Evolutionary conservation across 2,797 vertebrate genomes (phyloP).

Genomic region (Onychomys leucogaster): DNA sequence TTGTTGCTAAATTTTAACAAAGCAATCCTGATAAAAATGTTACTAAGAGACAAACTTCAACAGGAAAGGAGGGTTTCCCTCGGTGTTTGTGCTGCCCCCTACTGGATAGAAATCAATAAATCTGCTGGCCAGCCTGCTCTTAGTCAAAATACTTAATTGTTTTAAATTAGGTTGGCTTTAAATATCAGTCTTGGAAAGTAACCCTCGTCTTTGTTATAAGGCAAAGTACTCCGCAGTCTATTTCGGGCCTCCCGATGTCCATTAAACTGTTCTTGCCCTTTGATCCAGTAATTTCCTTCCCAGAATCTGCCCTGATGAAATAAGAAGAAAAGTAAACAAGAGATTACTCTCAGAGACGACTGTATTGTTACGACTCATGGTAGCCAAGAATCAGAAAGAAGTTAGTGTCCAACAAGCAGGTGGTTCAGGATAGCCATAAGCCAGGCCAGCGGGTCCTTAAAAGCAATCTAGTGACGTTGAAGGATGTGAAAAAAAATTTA

Average conservation of each 20-base stretch:
- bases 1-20: constrained; percentile 68
- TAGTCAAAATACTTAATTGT: not conserved
- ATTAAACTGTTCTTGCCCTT: constrained; percentile 18
- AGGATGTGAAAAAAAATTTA: not conserved
- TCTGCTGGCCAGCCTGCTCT: not conserved
- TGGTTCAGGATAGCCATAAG: not conserved
- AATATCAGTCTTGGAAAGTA: constrained; percentile 27
- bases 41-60: not conserved
- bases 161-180: constrained; percentile 45
- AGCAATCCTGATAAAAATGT: not conserved
- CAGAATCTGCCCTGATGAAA: constrained; percentile 52
- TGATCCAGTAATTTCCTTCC: constrained; percentile 36
- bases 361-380: not conserved
- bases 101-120: constrained; percentile 56
- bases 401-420: not conserved
- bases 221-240: not conserved
- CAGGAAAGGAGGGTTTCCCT: not conserved
- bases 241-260: constrained; percentile 7
- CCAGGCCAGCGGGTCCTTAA: not conserved
- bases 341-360: not conserved
- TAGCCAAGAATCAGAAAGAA: constrained; percentile 11
- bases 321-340: constrained; percentile 23
- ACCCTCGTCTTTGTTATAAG: not conserved
- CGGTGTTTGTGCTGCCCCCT: constrained; percentile 73
- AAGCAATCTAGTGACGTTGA: not conserved